A percentile compares a stretch with the other conserved stretches of the same genome.
These are phyloP conservation scores for Tubiluchus corallicola DNA, from an alignment of 2,888 invertebrate genomes.

Conservation along the genomic window DNA sequence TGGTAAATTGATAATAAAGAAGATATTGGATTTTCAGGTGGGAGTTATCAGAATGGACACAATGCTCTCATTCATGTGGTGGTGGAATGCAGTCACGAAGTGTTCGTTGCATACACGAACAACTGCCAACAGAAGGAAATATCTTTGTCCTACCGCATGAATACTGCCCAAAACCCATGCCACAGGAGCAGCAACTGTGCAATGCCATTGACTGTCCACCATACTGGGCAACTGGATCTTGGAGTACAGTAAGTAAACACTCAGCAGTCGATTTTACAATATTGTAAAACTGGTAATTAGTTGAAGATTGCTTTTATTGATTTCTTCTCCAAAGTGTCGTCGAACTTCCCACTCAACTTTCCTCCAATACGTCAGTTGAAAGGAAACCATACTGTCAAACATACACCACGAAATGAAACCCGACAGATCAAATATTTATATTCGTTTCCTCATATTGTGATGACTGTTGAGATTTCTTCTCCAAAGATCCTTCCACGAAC, in stretches of 20 bases:
- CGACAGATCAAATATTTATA: too few species aligned
- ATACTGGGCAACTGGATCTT: conserved; percentile 65
- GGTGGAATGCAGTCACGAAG: conserved; percentile 69
- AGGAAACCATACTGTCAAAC: too few species aligned
- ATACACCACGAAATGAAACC: too few species aligned
- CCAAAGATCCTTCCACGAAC: too few species aligned
- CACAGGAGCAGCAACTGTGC: conserved; percentile 43
- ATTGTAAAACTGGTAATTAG: neutral
- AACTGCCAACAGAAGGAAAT: conserved; percentile 60
- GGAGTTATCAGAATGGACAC: conserved; percentile 72
- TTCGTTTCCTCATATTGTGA: too few species aligned
- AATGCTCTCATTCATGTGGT: conserved; percentile 81
- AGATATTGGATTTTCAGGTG: too few species aligned
- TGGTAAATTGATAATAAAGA: too few species aligned
- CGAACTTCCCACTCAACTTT: too few species aligned
- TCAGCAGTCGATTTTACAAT: neutral
- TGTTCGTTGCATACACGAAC: conserved; percentile 67
- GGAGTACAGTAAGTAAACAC: conserved; percentile 44
- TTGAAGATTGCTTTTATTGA: too few species aligned
- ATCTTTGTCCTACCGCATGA: conserved; percentile 79
- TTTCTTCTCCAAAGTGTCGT: too few species aligned
- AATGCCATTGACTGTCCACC: conserved; percentile 82
- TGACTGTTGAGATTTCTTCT: too few species aligned
- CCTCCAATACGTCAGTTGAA: too few species aligned
- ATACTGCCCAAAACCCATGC: conserved; percentile 58